Base-by-base conservation (phyloP, 37 sponge, comb jelly and placozoan species). In the Crambe crambe region DNA sequence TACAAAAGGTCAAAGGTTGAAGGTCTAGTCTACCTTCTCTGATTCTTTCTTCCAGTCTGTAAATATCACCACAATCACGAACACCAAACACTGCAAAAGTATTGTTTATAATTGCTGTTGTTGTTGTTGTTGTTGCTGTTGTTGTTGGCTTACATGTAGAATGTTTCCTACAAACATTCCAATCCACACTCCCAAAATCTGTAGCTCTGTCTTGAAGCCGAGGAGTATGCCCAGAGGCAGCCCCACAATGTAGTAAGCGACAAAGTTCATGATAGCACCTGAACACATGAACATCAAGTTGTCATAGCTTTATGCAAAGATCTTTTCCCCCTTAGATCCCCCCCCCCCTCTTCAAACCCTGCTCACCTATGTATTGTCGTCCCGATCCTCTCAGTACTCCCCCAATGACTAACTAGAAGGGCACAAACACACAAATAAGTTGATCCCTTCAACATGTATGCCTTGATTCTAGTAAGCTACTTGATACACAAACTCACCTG, bases 351-450 rank as follows among this genome's bases (percentile, higher is more conserved):
- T n/a, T n/a, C n/a, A n/a, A n/a, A n/a, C n/a, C n/a, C n/a, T n/a
- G n/a, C 51, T 47, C 12, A 47, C 51, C 89, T 6, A 75, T 37
- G 29, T 71, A 59, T 63, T 89, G 89, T 35, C 62, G 42, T 1
- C 89, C 89, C 22, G 79, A 74, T 51, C 85, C 89, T 10, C 84
- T 31, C 20, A 89, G 43, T 3, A 80, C 80, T 20, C 89, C 89
- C 26, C 68, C 58, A 25, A 89, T 40, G 18, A 56, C 79, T 65
- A 65, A 35, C 79, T 79, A 41, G 26, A 12, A 37, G 3, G n/a
- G n/a, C n/a, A n/a, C n/a, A n/a, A n/a, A n/a, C n/a, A n/a, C n/a
- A n/a, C n/a, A n/a, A n/a, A n/a, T n/a, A n/a, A n/a, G n/a, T n/a
- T n/a, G n/a, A n/a, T n/a, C n/a, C n/a, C n/a, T n/a, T n/a, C n/a